Evolutionary conservation across 2,797 vertebrate species (phyloP), one percentile per base, ranked within the genome.

Genomic region (Buphagus erythrorhynchus): DNA sequence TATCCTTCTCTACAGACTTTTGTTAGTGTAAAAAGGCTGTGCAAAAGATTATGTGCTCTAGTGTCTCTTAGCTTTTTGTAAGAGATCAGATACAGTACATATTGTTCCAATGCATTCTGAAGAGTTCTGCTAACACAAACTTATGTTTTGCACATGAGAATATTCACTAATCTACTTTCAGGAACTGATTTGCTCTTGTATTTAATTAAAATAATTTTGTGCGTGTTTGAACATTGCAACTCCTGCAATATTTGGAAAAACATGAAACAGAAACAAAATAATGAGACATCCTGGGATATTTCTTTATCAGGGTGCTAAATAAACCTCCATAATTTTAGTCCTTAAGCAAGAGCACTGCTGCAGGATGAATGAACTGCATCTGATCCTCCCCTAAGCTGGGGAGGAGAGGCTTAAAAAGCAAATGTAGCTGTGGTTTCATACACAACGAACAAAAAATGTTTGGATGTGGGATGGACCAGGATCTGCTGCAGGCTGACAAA

Each of bases 311-410:
- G 9, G 11, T 31, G n/a, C 40, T 74, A 74, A 69, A 78, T 57
- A 62, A 74, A 11, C 10, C 19, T 61, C 22, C 14, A 7, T 28
- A 54, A 62, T 49, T 81, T 31, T 74, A 63, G 40, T 28, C 29
- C 76, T 88, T 98, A 99, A 45, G 98, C 98, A 82, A 99, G 95
- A 21, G 97, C 97, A 92, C 40, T 76, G 29, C 25, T 68, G 59
- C 51, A 88, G 71, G 31, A 62, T 38, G 36, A 28, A 65, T 0
- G 1, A 59, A 62, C 54, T 25, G 12, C 36, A 38, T 45, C 13
- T 65, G 59, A 57, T 58, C 43, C 16, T 43, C 33, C 29, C 31
- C 14, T 71, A 29, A 43, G 12, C 1, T 49, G 22, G 4, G 3
- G 5, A 5, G 20, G 6, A 61, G 13, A n/a, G 8, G 6, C 5